Base-by-base conservation (phyloP, 92 coral and sea anemone species). In the Palythoa grandiflora region DNA sequence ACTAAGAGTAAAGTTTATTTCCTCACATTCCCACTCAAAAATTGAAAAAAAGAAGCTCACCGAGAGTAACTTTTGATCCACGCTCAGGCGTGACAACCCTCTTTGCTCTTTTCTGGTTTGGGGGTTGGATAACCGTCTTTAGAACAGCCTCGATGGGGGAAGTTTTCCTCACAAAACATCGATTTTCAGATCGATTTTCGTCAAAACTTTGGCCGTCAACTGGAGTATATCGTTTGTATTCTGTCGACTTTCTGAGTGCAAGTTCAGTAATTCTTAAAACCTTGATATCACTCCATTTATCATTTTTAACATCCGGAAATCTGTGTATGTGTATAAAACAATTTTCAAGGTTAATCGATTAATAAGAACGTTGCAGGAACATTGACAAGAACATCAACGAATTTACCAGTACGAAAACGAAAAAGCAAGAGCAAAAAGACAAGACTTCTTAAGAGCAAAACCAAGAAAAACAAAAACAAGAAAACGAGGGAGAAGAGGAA, bases 161-260 rank as follows among this genome's bases (percentile, higher is more conserved):
- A 52, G 65, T 60, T 20, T 59, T 19, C 75, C 61, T 63, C 57
- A 28, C 53, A 47, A 11, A 12, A 38, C 12, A 39, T 16, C n/a
- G 20, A 77, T 77, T 37, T 6, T 52, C 83, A 6, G 60, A 47
- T 5, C 60, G 61, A 53, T 66, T 71, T 3, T 12, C 40, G 36
- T 65, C 38, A 36, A 19, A 20, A 20, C 9, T 40, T 19, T 3
- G 21, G 38, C 61, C 6, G 2, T 9, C 5, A 14, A 8, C 1
- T 71, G 19, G 38, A 81, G 4, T n/a, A 80, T 14, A 3, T 20
- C 59, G 6, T 65, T 71, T 81, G 63, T 81, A 39, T n/a, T 28
- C 86, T 66, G 86, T 81, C 14, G 86, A 81, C 50, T 81, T 81
- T 48, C 86, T 40, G 75, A 81, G 86, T 44, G 86, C 86, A 44